These are phyloP conservation scores for Coluber constrictor DNA, from an alignment of 2,797 vertebrate genomes.

Conservation along the genomic window DNA sequence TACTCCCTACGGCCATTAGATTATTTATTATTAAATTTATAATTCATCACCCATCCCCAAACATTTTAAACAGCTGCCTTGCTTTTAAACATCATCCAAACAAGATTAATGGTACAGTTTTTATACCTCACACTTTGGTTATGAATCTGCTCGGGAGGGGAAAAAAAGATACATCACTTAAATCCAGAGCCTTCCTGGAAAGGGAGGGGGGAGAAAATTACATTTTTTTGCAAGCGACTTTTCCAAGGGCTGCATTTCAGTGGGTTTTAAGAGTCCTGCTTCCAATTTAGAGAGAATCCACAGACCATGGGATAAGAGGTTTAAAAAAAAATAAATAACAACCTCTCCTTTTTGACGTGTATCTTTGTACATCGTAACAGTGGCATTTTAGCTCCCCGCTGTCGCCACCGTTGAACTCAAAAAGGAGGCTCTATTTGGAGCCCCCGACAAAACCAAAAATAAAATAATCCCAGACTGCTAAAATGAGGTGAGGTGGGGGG, in stretches of 20 bases:
- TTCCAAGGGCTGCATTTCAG: neutral
- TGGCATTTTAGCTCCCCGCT: neutral
- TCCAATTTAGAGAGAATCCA: neutral
- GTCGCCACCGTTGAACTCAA: neutral
- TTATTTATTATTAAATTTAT: neutral
- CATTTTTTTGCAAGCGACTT: neutral
- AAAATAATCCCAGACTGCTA: neutral
- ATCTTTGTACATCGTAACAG: neutral
- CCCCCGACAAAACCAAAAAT: neutral
- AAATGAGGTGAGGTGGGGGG: neutral
- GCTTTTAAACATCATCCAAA: neutral
- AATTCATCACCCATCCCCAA: neutral
- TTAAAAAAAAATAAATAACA: neutral
- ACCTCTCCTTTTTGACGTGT: neutral
- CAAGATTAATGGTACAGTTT: neutral
- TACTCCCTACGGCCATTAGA: neutral
- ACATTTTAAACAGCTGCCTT: neutral
- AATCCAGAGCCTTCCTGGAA: neutral
- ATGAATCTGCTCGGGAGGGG: neutral
- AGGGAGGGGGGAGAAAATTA: neutral
- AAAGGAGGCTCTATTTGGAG: neutral
- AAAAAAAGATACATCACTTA: neutral
- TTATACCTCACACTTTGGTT: neutral
- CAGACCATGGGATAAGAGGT: neutral
- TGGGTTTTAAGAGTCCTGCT: neutral